These are phyloP conservation scores for Rhopalosiphum nymphaeae DNA, from an alignment of 2,888 invertebrate species.

Conservation along the genomic window DNA sequence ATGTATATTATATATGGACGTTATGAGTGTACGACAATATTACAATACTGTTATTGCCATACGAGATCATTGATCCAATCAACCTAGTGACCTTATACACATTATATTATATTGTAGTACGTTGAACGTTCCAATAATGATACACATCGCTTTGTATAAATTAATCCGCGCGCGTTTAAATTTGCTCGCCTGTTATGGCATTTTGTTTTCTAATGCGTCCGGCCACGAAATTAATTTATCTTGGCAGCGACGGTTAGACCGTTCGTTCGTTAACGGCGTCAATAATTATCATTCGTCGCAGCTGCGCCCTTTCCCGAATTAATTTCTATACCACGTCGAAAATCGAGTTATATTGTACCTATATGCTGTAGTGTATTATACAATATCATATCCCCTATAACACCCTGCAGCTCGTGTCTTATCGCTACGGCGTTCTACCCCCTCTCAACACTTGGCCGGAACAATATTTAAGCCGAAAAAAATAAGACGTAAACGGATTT, in stretches of 20 bases:
- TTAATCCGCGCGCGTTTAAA: conserved; percentile 4
- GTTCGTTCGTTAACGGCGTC: not conserved
- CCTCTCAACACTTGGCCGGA: not conserved
- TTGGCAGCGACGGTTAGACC: conserved; percentile 3
- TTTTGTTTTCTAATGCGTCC: conserved; percentile 17
- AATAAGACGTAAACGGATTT: not conserved
- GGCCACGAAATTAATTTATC: conserved; percentile 13
- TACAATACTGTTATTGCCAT: not conserved
- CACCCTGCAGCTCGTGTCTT: not conserved
- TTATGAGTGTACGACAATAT: not conserved
- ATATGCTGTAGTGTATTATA: not conserved
- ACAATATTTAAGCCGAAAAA: not conserved
- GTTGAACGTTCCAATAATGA: not conserved
- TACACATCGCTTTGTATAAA: conserved; percentile 10
- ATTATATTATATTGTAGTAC: conserved; percentile 10
- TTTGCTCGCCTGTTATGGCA: not conserved
- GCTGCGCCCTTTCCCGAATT: not conserved
- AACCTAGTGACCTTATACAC: conserved; percentile 35
- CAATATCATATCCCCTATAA: not conserved
- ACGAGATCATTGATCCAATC: conserved; percentile 55
- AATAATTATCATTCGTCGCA: conserved; percentile 8
- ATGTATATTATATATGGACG: not conserved
- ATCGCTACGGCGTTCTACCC: not conserved
- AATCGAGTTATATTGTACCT: not conserved
- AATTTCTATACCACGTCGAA: not conserved